Conservation (phyloP, 2,797 vertebrate species). For the Dendrocincla tyrannina region DNA sequence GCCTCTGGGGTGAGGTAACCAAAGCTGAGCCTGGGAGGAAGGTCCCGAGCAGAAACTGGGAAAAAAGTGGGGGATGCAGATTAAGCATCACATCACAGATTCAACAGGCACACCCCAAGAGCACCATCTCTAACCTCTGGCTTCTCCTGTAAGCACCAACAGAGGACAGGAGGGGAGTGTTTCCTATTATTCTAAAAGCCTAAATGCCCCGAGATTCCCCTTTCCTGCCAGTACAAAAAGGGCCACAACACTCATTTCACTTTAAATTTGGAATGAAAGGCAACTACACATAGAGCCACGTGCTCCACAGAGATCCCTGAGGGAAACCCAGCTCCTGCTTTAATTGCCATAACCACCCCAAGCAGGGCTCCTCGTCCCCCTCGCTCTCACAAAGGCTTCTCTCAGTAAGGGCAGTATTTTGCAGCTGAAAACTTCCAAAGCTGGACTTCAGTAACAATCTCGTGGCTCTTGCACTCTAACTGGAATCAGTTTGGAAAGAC, state of each 20-base stretch:
- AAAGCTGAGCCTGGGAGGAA: neutral
- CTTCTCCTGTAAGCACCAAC: neutral
- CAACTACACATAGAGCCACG: neutral
- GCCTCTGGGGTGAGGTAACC: neutral
- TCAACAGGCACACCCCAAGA: neutral
- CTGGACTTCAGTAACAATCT: neutral
- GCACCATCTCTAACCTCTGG: neutral
- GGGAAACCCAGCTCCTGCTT: neutral
- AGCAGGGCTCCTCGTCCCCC: neutral
- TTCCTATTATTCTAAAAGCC: neutral
- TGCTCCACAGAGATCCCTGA: neutral
- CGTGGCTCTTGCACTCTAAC: neutral
- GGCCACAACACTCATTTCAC: neutral
- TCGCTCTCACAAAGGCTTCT: neutral
- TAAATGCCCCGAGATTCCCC: neutral
- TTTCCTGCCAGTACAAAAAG: neutral
- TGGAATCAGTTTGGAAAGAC: neutral
- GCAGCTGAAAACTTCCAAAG: neutral
- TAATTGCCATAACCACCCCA: neutral
- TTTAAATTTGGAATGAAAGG: neutral
- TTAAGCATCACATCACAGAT: neutral
- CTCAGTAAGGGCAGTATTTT: neutral
- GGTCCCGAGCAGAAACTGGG: neutral
- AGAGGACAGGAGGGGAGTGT: rapidly evolving
- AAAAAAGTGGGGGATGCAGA: rapidly evolving